phyloP scores from a whole-genome alignment of 2,888 invertebrate genomes.

The Cryptus armator region DNA sequence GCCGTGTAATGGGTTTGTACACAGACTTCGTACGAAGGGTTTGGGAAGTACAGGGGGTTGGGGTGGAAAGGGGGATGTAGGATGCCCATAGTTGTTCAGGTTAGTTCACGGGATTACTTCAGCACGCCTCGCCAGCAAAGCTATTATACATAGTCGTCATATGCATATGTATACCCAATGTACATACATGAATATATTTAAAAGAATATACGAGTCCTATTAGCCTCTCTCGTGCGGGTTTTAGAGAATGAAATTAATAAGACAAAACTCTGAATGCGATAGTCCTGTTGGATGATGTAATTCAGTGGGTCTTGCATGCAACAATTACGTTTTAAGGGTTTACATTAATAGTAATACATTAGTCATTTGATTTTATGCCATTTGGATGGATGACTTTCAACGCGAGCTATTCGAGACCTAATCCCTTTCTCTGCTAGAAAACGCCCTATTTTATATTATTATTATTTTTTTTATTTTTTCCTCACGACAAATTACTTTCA shows the following conservation, averaged over 20 bases:
- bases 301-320: conserved; percentile 21
- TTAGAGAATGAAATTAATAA: conserved; percentile 41
- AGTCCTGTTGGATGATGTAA: conserved; percentile 19
- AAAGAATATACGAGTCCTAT: neutral
- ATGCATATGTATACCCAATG: conserved; percentile 17
- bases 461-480: neutral
- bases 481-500: neutral
- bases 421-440: neutral
- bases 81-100: conserved; percentile 20
- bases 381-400: conserved; percentile 26
- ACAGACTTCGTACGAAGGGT: neutral
- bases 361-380: conserved; percentile 54
- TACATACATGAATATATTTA: conserved; percentile 15
- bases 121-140: neutral
- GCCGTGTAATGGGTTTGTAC: conserved; percentile 23
- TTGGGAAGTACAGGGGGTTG: neutral
- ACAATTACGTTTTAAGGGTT: conserved; percentile 16
- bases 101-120: conserved; percentile 34
- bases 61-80: neutral
- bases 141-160: conserved; percentile 15
- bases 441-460: neutral
- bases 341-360: conserved; percentile 22
- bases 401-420: neutral
- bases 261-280: conserved; percentile 19
- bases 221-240: neutral